Evolutionary conservation across 2,888 invertebrate genomes (phyloP).

Genomic region (Drosophila vallismaia): DNA sequence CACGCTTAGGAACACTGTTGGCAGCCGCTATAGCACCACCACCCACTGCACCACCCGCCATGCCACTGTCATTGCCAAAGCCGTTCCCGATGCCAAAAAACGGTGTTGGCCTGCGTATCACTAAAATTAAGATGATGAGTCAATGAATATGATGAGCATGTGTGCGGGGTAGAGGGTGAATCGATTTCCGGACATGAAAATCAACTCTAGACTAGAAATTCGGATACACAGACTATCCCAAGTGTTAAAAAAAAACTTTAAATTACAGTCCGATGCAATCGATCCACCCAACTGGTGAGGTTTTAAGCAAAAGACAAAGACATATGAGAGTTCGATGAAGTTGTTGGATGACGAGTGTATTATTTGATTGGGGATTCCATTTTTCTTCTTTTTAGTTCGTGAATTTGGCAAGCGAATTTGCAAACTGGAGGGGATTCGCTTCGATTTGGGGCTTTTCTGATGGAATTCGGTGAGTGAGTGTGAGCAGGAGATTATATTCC

Average conservation of each 20-base stretch:
- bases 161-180: constrained; percentile 31
- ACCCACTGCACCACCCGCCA: constrained; percentile 31
- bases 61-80: constrained; percentile 37
- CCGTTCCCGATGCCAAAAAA: constrained; percentile 75
- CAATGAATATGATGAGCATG: constrained; percentile 76
- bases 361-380: constrained; percentile 6
- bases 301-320: constrained; percentile 12
- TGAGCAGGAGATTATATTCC: constrained; percentile 65
- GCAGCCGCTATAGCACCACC: constrained; percentile 4
- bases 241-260: too few relatives aligned
- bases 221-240: too few relatives aligned
- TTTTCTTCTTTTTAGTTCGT: not conserved
- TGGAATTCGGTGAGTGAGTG: constrained; percentile 38
- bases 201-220: too few relatives aligned
- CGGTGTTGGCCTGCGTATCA: constrained; percentile 86
- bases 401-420: constrained; percentile 31
- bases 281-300: constrained; percentile 13
- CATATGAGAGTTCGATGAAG: constrained; percentile 14
- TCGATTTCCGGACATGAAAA: not conserved
- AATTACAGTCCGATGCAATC: not conserved
- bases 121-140: constrained; percentile 84
- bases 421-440: constrained; percentile 30
- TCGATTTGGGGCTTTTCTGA: constrained; percentile 2
- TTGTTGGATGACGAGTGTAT: constrained; percentile 20
- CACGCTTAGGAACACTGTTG: constrained; percentile 30